Evolutionary conservation across 2,888 invertebrate species (phyloP), one percentile per base, ranked within the genome.

Genomic region (Lochmaea capreae): DNA sequence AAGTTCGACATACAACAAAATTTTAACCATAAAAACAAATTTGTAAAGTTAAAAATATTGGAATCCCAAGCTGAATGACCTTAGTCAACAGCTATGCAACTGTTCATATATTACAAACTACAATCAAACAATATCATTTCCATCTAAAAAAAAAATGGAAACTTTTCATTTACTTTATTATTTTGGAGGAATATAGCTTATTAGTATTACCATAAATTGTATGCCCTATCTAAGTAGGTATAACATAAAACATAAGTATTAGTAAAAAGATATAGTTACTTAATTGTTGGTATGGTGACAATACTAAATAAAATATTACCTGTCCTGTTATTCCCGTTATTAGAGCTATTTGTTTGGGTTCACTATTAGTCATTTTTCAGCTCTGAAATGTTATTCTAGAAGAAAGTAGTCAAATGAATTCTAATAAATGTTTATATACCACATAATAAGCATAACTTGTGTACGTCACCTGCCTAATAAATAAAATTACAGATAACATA

Each of bases 271-370:
- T 33, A 33, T 33, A 8, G 8, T 33, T 43, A 65, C 18, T 65
- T n/a, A 49, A 52, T 14, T 16, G 42, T 43, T 67, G 0, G 18
- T 33, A 59, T 33, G 33, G 33, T 33, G 8, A 33, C 6, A 8
- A 33, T 33, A 33, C 8, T 33, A 6, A 33, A 33, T 59, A 8
- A 42, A 62, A 10, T 16, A 39, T 49, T 90, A 98, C 98, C 93
- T 99, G 99, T 49, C 99, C 99, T 57, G 97, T 97, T 76, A 99
- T 98, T 79, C 99, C 99, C 75, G 98, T 98, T 83, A 99, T 95
- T 73, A 99, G 89, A 12, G 99, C 98, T 65, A 97, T 91, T 87
- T 93, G 93, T 81, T 87, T 89, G 10, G 69, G 54, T 57, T 42
- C 74, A 54, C 58, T 43, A 22, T 52, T 57, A 68, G 74, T 58